A percentile compares a stretch with the other conserved stretches of the same genome.
Evolutionary conservation across 2,888 invertebrate species (phyloP).

Genomic region (Sphaerophoria taeniata): DNA sequence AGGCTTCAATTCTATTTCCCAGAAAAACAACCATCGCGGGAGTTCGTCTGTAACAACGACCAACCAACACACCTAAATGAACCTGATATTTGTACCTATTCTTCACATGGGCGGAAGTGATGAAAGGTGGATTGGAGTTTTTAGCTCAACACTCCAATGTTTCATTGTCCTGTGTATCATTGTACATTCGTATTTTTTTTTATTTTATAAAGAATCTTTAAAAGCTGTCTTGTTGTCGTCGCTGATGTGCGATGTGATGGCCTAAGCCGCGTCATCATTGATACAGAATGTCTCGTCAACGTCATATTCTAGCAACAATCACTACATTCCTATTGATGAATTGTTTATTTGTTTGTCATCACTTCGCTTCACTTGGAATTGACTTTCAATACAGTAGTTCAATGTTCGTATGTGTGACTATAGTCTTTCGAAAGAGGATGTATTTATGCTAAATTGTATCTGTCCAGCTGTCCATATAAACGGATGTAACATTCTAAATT

Average conservation of each 20-base stretch:
- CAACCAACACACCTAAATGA: no score
- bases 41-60: background rate
- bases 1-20: slow-evolving; percentile 12
- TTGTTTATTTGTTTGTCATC: slow-evolving; percentile 64
- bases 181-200: slow-evolving; percentile 1
- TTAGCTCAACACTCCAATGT: slow-evolving; percentile 6
- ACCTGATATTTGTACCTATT: slow-evolving; percentile 1
- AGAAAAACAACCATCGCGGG: slow-evolving; percentile 28
- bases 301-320: slow-evolving; percentile 51
- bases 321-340: slow-evolving; percentile 58
- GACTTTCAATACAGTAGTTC: slow-evolving; percentile 39
- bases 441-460: slow-evolving; percentile 66
- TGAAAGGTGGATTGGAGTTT: slow-evolving; percentile 28
- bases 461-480: slow-evolving; percentile 62
- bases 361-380: slow-evolving; percentile 51
- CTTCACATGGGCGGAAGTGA: slow-evolving; percentile 1
- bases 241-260: slow-evolving; percentile 20
- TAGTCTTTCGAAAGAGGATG: slow-evolving; percentile 38
- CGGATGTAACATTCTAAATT: slow-evolving; percentile 59
- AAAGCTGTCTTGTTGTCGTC: slow-evolving; percentile 44
- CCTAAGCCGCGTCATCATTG: slow-evolving; percentile 37
- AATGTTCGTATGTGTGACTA: slow-evolving; percentile 22
- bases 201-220: slow-evolving; percentile 10
- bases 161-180: slow-evolving; percentile 3
- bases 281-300: slow-evolving; percentile 30